These are phyloP conservation scores for Thymelicus lineola DNA, from an alignment of 2,888 invertebrate genomes.

Conservation along the genomic window DNA sequence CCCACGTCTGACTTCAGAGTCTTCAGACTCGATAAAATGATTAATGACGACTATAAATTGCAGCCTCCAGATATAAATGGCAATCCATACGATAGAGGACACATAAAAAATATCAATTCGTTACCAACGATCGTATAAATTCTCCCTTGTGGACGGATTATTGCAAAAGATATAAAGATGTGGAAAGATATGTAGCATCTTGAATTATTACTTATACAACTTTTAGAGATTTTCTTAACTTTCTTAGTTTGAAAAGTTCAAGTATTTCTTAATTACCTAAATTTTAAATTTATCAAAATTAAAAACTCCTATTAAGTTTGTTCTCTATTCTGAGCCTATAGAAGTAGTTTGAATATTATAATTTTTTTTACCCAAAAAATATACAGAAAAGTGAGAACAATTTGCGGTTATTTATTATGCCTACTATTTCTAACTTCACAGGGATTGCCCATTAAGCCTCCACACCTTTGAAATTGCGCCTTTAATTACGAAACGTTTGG, in stretches of 20 bases:
- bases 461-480: not conserved
- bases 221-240: not conserved
- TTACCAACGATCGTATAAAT: slow-evolving; percentile 61
- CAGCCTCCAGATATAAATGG: slow-evolving; percentile 72
- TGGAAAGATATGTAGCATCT: not conserved
- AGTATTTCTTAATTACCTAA: no score
- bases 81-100: slow-evolving; percentile 62
- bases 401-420: slow-evolving; percentile 47
- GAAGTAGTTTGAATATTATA: no score
- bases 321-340: no score
- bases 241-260: no score
- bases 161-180: slow-evolving; percentile 50
- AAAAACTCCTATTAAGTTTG: no score
- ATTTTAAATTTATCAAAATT: no score
- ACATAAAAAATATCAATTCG: slow-evolving; percentile 78
- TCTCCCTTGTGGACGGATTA: slow-evolving; percentile 58
- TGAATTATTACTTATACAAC: slow-evolving; percentile 50
- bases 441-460: slow-evolving; percentile 45
- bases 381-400: no score
- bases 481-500: not conserved
- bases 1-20: slow-evolving; percentile 48
- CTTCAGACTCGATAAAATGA: slow-evolving; percentile 75
- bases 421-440: slow-evolving; percentile 42
- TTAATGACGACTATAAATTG: slow-evolving; percentile 74
- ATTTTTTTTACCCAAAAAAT: no score